phyloP scores from a whole-genome alignment of 2,888 invertebrate genomes.

The Clitarchus hookeri region DNA sequence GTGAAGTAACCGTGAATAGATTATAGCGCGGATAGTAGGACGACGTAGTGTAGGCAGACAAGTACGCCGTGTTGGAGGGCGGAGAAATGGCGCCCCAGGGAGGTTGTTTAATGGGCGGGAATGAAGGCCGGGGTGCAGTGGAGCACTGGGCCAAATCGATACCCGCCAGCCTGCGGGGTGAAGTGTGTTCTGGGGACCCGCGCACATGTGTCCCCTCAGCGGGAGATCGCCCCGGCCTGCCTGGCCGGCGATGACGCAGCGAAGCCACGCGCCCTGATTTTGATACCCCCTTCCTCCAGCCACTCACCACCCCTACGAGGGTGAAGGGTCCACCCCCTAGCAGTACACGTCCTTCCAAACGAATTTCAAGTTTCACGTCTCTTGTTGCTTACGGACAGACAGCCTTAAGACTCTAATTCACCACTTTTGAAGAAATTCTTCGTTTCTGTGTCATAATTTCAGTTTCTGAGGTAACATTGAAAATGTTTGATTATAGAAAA shows the following conservation, averaged over 20 bases:
- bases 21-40: no score
- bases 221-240: neutral
- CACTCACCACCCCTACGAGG: neutral
- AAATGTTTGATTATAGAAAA: no score
- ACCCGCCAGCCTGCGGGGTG: neutral
- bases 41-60: no score
- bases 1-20: no score
- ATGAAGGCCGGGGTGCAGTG: neutral
- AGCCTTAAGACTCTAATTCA: no score
- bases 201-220: neutral
- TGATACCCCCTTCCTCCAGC: neutral
- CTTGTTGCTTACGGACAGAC: no score
- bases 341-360: neutral
- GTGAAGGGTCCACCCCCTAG: neutral
- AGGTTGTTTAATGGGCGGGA: neutral
- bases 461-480: no score
- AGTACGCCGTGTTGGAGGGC: neutral
- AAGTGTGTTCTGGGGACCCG: no score
- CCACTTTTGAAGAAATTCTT: no score
- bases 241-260: neutral
- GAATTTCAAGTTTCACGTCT: neutral
- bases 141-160: slow-evolving; percentile 1
- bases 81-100: neutral
- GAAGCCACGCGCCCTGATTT: slow-evolving; percentile 1
- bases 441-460: no score